Conservation (phyloP, 2,113 vertebrate genomes). For the Oxygymnocypris stewartii region DNA sequence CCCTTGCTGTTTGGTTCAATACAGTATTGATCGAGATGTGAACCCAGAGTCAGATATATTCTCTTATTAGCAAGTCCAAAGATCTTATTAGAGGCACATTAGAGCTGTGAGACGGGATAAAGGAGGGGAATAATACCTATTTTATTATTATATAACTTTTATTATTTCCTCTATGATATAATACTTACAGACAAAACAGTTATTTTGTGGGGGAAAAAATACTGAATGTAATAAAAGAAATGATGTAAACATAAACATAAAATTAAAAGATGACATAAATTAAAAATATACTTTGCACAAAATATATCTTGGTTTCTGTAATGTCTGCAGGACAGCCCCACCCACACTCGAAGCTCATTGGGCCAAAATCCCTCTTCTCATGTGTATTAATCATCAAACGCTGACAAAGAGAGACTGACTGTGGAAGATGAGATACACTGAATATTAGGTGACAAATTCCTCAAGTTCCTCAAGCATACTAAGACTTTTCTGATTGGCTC, state of each 20-base stretch:
- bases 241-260: neutral
- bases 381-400: neutral
- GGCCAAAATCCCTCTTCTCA: neutral
- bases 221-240: neutral
- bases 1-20: conserved; percentile 69
- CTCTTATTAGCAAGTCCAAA: conserved; percentile 75
- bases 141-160: conserved; percentile 25
- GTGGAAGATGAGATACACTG: neutral
- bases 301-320: too few relatives aligned
- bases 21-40: conserved; percentile 74
- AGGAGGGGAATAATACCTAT: conserved; percentile 32
- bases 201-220: neutral
- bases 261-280: neutral
- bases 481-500: neutral
- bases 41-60: conserved; percentile 66
- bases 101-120: conserved; percentile 43
- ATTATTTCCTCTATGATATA: neutral
- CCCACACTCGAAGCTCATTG: neutral
- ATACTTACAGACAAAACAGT: neutral
- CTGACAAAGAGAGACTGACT: neutral
- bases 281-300: neutral
- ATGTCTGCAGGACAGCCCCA: neutral
- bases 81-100: conserved; percentile 66
- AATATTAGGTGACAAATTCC: neutral
- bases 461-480: neutral